Evolutionary conservation across 2,797 vertebrate species (phyloP), one percentile per base, ranked within the genome.

Genomic region (Pitangus sulphuratus): DNA sequence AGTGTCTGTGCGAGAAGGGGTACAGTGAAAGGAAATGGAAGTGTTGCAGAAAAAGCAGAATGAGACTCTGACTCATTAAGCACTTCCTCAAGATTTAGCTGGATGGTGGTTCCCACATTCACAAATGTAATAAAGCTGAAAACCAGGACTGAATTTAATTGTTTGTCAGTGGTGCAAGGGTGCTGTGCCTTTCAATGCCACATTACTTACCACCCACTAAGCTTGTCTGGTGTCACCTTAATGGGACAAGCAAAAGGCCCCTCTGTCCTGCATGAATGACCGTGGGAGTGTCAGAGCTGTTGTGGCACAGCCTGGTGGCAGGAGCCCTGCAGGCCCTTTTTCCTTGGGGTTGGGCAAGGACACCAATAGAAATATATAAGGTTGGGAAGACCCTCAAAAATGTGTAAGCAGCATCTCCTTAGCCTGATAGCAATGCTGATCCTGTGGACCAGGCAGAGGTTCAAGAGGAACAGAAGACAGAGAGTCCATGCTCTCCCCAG

Each of bases 201-300:
- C 21, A 57, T 19, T 16, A 33, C 28, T 60, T 62, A 65, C 45
- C 8, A 44, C 15, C 13, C 26, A 12, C 12, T 40, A 35, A 42
- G 20, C 4, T 14, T 50, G 26, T 1, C 37, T 64, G n/a, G 11
- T 39, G 31, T 8, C 39, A n/a, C 37, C 11, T 22, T 15, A 30
- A 6, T 2, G 9, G 18, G 25, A 2, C 11, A 51, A 84, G 47
- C 1, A 61, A 25, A 50, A 42, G 26, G 0, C 3, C 12, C 5
- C 31, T 70, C 37, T 69, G 18, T 44, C 30, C 48, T 20, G 6
- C 25, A 24, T 0, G 3, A 6, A 24, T 0, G 3, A 6, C 26
- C 0, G 0, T 18, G 28, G 21, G 25, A 28, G 8, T 24, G 28
- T 3, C 11, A 20, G 61, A 57, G 54, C 6, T 15, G 0, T 3